Percentiles rank a stretch among this genome's conserved stretches.
Conservation (phyloP, 2,888 invertebrate species). For the Mythimna lalbum region DNA sequence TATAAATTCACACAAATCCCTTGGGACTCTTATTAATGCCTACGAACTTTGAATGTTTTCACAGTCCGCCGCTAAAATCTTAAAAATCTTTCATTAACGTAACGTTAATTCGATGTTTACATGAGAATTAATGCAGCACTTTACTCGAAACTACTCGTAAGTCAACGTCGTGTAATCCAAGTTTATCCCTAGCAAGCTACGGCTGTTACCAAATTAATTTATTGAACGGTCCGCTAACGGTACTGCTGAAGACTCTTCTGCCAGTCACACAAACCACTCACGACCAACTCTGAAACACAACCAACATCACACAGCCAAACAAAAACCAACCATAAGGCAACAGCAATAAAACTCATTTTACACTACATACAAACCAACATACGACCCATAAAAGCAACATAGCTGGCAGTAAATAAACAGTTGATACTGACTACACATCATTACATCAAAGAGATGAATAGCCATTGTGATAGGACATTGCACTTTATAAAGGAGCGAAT, state of each 20-base stretch:
- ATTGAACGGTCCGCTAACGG: conserved; percentile 87
- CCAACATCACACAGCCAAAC: conserved; percentile 45
- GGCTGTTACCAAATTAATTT: conserved; percentile 84
- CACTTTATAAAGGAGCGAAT: conserved; percentile 74
- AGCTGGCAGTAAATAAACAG: conserved; percentile 87
- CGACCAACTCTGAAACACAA: conserved; percentile 60
- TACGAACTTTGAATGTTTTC: conserved; percentile 37
- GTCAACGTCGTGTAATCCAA: conserved; percentile 58
- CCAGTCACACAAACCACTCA: conserved; percentile 79
- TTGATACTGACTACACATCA: conserved; percentile 88
- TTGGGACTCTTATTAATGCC: conserved; percentile 29
- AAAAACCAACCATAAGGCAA: conserved; percentile 61
- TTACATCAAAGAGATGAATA: conserved; percentile 86
- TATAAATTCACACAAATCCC: conserved; percentile 29
- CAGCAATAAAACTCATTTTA: conserved; percentile 68
- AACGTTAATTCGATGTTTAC: conserved; percentile 58
- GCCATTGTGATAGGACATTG: conserved; percentile 79
- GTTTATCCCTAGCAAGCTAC: conserved; percentile 65
- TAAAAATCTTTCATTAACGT: conserved; percentile 59
- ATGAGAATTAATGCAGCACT: conserved; percentile 48
- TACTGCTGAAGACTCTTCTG: conserved; percentile 85
- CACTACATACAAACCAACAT: conserved; percentile 64
- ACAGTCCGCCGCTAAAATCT: conserved; percentile 61
- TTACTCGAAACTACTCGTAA: conserved; percentile 54
- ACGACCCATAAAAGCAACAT: conserved; percentile 69